Conservation (phyloP, 2,797 vertebrate genomes). For the Microctenopoma lineatum region DNA sequence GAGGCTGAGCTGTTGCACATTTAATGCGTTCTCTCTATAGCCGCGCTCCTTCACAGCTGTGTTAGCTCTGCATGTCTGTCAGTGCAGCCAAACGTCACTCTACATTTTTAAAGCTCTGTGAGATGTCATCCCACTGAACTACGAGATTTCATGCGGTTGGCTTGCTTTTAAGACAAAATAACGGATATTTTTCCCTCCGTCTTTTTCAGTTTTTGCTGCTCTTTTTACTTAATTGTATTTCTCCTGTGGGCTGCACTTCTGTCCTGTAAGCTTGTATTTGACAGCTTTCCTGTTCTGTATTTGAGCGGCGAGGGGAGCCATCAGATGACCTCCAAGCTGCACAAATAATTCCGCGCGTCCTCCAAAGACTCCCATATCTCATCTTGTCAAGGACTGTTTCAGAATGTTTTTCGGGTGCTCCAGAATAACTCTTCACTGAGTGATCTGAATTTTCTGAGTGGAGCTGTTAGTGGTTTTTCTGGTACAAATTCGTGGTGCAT, state of each 20-base stretch:
- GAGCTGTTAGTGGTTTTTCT: constrained; percentile 7
- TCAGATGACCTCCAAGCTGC: constrained; percentile 70
- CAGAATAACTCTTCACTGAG: constrained; percentile 21
- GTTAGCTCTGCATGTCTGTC: constrained; percentile 32
- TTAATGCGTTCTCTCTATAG: constrained; percentile 23
- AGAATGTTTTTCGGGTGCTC: constrained; percentile 55
- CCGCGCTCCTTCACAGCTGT: constrained; percentile 28
- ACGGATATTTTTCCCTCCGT: neutral
- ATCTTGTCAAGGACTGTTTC: constrained; percentile 66
- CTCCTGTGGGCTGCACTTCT: constrained; percentile 32
- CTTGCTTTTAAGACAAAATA: neutral
- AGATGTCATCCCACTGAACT: constrained; percentile 32
- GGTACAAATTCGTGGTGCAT: constrained; percentile 3
- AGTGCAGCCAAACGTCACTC: too few species aligned
- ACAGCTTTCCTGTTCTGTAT: constrained; percentile 40
- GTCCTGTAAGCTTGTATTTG: constrained; percentile 38
- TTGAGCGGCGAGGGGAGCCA: constrained; percentile 47
- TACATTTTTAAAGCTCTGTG: constrained; percentile 26
- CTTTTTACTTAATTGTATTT: constrained; percentile 26
- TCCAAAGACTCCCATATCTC: constrained; percentile 60
- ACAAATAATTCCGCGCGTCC: constrained; percentile 65
- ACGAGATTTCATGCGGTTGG: constrained; percentile 17
- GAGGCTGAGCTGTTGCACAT: constrained; percentile 5
- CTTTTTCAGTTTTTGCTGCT: constrained; percentile 11
- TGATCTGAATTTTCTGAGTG: constrained; percentile 23